Percentiles rank a stretch among this genome's conserved stretches.
These are phyloP conservation scores for Lynx canadensis DNA, from an alignment of 2,113 vertebrate genomes.

Conservation along the genomic window DNA sequence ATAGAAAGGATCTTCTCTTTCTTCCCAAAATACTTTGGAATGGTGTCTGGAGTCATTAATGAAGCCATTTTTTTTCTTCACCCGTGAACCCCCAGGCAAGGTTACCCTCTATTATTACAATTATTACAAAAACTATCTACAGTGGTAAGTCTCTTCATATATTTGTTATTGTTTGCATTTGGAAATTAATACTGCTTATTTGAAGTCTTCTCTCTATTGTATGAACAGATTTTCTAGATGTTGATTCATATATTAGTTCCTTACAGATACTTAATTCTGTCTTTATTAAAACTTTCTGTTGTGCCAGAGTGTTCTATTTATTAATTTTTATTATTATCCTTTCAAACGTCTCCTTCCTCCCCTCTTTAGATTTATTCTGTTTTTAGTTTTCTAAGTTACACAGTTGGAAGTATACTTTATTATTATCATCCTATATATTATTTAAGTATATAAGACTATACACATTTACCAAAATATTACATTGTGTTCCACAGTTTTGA, in stretches of 20 bases:
- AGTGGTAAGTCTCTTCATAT: fast-evolving
- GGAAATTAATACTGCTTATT: not conserved
- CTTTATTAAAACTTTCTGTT: slow-evolving; percentile 1
- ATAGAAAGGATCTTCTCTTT: not conserved
- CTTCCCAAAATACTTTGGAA: not conserved
- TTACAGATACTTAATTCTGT: not conserved
- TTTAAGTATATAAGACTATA: not conserved
- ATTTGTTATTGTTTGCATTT: not conserved
- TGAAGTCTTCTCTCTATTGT: not conserved
- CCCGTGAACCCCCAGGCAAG: not conserved
- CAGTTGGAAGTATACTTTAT: not conserved
- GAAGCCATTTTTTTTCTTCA: not conserved
- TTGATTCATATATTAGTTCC: not conserved
- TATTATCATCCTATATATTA: not conserved
- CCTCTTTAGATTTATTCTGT: not conserved
- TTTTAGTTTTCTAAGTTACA: not conserved
- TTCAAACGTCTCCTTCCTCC: not conserved
- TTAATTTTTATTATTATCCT: not conserved
- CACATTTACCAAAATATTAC: not conserved
- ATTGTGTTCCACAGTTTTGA: not conserved
- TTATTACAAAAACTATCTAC: not conserved
- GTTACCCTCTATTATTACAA: not conserved
- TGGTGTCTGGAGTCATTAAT: not conserved
- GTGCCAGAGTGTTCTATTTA: not conserved
- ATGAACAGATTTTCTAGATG: not conserved